Evolutionary conservation across 2,113 vertebrate species (phyloP).

Genomic region (Syngnathoides biaculeatus): DNA sequence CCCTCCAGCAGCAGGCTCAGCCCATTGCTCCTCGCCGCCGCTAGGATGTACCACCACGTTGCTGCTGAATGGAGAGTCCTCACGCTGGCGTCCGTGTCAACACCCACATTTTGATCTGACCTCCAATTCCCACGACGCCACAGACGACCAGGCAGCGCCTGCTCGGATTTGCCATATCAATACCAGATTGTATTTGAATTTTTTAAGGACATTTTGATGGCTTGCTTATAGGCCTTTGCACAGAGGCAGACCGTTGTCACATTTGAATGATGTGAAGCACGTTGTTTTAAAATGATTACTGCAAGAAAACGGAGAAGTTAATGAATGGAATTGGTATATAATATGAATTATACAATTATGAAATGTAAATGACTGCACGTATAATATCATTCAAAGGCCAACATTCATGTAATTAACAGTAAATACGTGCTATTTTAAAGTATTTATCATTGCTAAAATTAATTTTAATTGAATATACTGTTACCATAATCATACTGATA

Average conservation of each 20-base stretch:
- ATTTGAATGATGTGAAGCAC: neutral
- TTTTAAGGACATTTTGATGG: neutral
- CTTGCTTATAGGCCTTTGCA: neutral
- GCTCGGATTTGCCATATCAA: constrained; percentile 13
- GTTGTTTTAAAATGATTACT: neutral
- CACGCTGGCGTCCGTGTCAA: constrained; percentile 35
- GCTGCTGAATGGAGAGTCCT: constrained; percentile 59
- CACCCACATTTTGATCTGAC: constrained; percentile 60
- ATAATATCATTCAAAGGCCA: neutral
- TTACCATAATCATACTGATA: neutral
- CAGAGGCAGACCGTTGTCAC: neutral
- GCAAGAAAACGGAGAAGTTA: neutral
- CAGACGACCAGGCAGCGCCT: constrained; percentile 11
- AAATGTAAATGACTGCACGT: neutral
- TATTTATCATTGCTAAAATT: neutral
- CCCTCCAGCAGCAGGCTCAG: constrained; percentile 64
- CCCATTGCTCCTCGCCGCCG: constrained; percentile 74
- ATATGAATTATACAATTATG: neutral
- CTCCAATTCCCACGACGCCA: constrained; percentile 47
- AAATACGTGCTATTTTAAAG: neutral
- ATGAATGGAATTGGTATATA: neutral
- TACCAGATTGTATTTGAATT: neutral
- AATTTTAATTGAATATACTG: too few relatives aligned
- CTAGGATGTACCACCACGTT: constrained; percentile 82
- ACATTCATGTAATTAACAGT: neutral